Percentiles rank a stretch among this genome's conserved stretches.
These are phyloP conservation scores for Microchirus variegatus DNA, from an alignment of 2,797 vertebrate genomes.

Conservation along the genomic window DNA sequence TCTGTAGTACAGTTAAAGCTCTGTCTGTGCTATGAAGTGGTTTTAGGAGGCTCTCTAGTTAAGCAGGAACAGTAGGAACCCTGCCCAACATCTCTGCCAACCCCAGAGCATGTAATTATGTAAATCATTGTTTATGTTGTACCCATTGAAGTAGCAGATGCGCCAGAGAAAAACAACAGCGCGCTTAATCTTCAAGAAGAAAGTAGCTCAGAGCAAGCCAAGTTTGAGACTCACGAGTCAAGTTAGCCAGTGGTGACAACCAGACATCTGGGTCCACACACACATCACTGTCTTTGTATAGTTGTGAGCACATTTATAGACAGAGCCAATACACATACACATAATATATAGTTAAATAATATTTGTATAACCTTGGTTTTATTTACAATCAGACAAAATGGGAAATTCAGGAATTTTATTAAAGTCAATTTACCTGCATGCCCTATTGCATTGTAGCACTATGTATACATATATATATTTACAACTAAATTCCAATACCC, in stretches of 20 bases:
- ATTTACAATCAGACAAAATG: no score
- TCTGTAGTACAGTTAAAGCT: slow-evolving; percentile 17
- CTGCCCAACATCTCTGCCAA: slow-evolving; percentile 43
- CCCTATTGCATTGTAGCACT: no score
- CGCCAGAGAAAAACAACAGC: slow-evolving; percentile 43
- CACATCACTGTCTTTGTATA: background rate
- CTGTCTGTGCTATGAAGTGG: slow-evolving; percentile 42
- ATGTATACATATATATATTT: no score
- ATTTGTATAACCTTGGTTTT: no score
- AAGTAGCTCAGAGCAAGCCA: slow-evolving; percentile 14
- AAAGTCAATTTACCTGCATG: no score
- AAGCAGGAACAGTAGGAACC: slow-evolving; percentile 31
- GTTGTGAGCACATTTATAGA: background rate
- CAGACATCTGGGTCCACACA: slow-evolving; percentile 15
- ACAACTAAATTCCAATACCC: no score
- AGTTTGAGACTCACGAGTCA: slow-evolving; percentile 28
- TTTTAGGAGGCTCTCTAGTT: slow-evolving; percentile 59
- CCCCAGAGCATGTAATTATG: slow-evolving; percentile 62
- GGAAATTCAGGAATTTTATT: no score
- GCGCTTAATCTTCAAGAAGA: slow-evolving; percentile 17
- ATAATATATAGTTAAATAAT: background rate
- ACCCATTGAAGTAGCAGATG: slow-evolving; percentile 50
- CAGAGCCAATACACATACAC: background rate
- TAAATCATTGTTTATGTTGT: slow-evolving; percentile 65
- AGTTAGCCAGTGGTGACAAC: slow-evolving; percentile 21